Evolutionary conservation across 2,113 vertebrate species (phyloP).

Genomic region (Lagopus muta): DNA sequence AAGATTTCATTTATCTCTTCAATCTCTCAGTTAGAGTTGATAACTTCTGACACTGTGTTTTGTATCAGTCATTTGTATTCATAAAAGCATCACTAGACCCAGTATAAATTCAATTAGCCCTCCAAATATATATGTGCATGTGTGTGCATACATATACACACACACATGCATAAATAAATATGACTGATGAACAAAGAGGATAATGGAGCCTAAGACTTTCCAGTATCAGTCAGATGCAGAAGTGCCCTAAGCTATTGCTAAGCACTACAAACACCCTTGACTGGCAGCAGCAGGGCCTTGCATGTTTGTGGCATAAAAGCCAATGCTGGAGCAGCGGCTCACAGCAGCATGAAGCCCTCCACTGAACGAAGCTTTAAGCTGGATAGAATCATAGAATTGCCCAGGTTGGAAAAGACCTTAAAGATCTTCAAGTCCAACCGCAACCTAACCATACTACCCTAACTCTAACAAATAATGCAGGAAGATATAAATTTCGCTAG

Average conservation of each 20-base stretch:
- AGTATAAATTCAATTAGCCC: neutral
- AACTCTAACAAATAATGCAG: neutral
- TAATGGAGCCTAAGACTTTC: neutral
- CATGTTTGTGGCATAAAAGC: neutral
- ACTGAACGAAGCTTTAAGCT: neutral
- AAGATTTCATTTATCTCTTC: neutral
- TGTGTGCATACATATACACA: neutral
- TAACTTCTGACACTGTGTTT: constrained; percentile 36
- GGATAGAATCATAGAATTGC: neutral
- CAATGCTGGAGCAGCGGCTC: neutral
- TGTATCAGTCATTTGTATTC: neutral
- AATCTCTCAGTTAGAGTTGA: neutral
- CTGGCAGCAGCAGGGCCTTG: neutral
- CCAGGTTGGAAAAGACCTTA: no score
- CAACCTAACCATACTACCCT: no score
- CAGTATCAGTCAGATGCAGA: neutral
- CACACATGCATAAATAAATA: neutral
- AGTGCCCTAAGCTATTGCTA: neutral
- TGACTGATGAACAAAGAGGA: neutral
- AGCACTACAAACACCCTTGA: constrained; percentile 11
- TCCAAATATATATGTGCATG: neutral
- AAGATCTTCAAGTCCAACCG: no score
- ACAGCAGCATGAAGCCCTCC: neutral
- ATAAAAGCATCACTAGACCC: constrained; percentile 13
- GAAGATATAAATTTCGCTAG: neutral